A percentile compares a stretch with the other conserved stretches of the same genome.
Evolutionary conservation across 2,797 vertebrate species (phyloP).

Genomic region (Prunella strophiata): DNA sequence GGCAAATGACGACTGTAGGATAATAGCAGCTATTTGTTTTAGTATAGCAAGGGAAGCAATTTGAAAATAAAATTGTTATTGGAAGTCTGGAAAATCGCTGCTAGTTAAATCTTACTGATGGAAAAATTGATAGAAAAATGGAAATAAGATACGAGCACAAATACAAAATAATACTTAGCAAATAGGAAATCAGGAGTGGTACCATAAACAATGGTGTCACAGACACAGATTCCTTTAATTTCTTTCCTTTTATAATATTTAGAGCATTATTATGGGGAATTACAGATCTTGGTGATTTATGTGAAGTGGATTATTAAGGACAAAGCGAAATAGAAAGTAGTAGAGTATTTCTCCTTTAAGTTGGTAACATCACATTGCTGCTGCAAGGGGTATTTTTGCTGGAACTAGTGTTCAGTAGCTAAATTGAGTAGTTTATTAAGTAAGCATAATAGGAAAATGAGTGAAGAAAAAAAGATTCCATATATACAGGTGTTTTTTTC

Average conservation of each 20-base stretch:
- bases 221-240: neutral
- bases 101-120: neutral
- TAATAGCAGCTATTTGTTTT: neutral
- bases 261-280: neutral
- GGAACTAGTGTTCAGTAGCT: neutral
- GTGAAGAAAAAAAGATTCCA: neutral
- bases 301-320: neutral
- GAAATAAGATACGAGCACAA: neutral
- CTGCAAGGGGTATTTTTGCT: neutral
- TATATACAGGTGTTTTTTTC: neutral
- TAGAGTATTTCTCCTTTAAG: neutral
- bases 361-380: neutral
- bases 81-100: neutral
- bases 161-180: neutral
- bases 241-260: neutral
- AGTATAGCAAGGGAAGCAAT: neutral
- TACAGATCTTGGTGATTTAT: neutral
- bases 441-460: neutral
- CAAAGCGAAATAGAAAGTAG: neutral
- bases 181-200: neutral
- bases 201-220: neutral
- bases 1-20: neutral
- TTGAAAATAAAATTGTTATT: neutral
- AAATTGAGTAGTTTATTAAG: neutral
- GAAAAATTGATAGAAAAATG: constrained; percentile 8